A percentile compares a stretch with the other conserved stretches of the same genome.
phyloP scores from a whole-genome alignment of 2,888 invertebrate species.

The Torymus texanus region DNA sequence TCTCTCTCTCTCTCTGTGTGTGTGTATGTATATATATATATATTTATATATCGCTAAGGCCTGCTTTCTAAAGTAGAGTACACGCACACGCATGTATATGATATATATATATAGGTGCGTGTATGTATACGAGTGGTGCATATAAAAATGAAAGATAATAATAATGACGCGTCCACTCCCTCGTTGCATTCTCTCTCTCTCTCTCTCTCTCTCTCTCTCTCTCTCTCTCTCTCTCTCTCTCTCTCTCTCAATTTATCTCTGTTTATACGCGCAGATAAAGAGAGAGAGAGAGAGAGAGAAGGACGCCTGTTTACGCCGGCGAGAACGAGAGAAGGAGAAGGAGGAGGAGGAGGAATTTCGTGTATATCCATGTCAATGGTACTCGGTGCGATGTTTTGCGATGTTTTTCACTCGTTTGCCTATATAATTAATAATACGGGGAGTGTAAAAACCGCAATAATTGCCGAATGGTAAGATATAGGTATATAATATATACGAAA shows the following conservation, averaged over 20 bases:
- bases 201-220: neutral
- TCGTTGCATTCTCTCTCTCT: neutral
- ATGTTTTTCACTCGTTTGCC: neutral
- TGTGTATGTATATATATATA: too few species aligned
- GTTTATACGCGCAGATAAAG: slow-evolving; percentile 11
- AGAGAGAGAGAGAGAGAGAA: neutral
- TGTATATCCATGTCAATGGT: neutral
- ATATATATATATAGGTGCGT: too few species aligned
- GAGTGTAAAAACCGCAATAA: too few species aligned
- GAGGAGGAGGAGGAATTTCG: neutral
- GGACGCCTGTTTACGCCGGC: neutral
- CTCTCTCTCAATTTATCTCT: slow-evolving; percentile 1
- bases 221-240: neutral
- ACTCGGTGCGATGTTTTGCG: neutral
- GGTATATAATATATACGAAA: too few species aligned
- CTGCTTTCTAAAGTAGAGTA: too few species aligned
- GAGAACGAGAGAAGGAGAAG: neutral
- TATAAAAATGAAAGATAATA: slow-evolving; percentile 1
- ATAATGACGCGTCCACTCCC: too few species aligned
- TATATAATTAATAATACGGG: too few species aligned
- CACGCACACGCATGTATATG: too few species aligned
- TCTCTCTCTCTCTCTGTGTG: too few species aligned
- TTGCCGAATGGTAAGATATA: too few species aligned
- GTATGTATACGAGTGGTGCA: neutral
- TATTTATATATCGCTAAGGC: neutral